phyloP scores from a whole-genome alignment of 92 coral and sea anemone species.

The Porites evermanni region DNA sequence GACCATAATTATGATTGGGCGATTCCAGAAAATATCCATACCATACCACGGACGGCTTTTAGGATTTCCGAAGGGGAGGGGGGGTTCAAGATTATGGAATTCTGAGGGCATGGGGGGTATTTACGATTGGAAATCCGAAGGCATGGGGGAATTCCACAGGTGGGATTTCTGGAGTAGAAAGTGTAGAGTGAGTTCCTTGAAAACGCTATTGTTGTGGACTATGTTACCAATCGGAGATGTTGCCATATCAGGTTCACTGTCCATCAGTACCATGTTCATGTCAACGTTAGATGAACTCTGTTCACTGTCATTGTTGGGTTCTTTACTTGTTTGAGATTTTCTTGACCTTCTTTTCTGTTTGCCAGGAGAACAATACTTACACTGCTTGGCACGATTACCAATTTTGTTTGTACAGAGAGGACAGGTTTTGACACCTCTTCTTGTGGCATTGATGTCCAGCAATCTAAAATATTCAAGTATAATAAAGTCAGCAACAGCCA shows the following conservation, averaged over 20 bases:
- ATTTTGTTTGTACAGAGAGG: conserved; percentile 85
- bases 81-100: too few species aligned
- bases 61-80: too few species aligned
- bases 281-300: conserved; percentile 11
- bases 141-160: too few species aligned
- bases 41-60: too few species aligned
- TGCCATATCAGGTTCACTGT: conserved; percentile 68
- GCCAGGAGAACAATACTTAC: conserved; percentile 87
- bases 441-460: conserved; percentile 88
- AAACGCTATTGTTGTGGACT: too few species aligned
- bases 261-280: conserved; percentile 55
- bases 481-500: neutral
- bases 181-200: too few species aligned
- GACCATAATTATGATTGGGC: too few species aligned
- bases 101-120: too few species aligned
- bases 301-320: conserved; percentile 17
- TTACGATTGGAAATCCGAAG: too few species aligned
- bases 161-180: too few species aligned
- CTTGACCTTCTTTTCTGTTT: conserved; percentile 57
- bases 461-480: conserved; percentile 44
- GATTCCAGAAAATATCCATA: too few species aligned
- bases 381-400: conserved; percentile 93
- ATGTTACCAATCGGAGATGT: conserved; percentile 43
- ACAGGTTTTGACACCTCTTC: conserved; percentile 96
- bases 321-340: conserved; percentile 35